Evolutionary conservation across 2,888 invertebrate species (phyloP), one percentile per base, ranked within the genome.

Genomic region (Criorhina ranunculi): DNA sequence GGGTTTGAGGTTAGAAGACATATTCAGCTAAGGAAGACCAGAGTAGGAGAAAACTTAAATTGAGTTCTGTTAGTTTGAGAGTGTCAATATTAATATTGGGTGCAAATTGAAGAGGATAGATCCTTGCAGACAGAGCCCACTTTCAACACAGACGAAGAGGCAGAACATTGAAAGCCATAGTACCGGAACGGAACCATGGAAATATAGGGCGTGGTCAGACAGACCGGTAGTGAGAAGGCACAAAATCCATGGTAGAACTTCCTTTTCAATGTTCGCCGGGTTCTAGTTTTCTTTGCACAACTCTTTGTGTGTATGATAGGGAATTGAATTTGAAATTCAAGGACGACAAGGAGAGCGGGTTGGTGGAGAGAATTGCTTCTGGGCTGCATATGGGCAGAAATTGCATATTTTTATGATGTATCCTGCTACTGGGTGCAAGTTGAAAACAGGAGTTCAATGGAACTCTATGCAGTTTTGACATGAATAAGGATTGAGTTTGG

Each of bases 51-150:
- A 76, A 81, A 81, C 81, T 81, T 81, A 70, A 81, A 81, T 81
- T 76, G 81, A 81, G 81, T 81, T 81, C 81, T 76, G 81, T 70
- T 81, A 81, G 81, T 76, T 76, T 69, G 81, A 81, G 81, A 81
- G 81, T 81, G 81, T 81, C 81, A 81, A 81, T 76, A 81, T 81
- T 81, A 81, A 81, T 81, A 81, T 81, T 76, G 81, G 76, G 81
- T 81, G 81, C 81, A 81, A 81, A 81, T 81, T 76, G 81, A 81
- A 70, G 76, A 70, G 75, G 81, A 81, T 76, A 76, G 75, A 60
- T 81, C 51, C 69, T 62, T 37, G 59, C 53, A 73, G 78, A 57
- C 37, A 40, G n/a, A 2, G 31, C 24, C 24, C 35, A 35, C 12
- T 53, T 19, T 11, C 59, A 19, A 31, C 49, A 9, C 24, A 24